Conservation (phyloP, 1,140 invertebrate species). For the Drosophila mojavensis region DNA sequence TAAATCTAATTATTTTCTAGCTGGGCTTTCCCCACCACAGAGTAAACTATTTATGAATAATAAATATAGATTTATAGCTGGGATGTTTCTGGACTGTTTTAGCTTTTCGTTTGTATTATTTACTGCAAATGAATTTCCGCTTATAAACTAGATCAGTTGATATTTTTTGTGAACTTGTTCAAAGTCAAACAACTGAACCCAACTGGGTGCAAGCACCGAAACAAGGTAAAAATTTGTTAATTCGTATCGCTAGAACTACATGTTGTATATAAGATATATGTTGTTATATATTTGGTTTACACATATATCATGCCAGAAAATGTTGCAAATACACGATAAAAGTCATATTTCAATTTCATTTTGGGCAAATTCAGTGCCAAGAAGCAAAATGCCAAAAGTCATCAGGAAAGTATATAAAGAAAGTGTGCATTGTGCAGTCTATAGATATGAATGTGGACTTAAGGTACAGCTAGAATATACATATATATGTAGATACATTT, state of each 20-base stretch:
- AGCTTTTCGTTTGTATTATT: too few species aligned
- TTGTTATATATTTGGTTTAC: neutral
- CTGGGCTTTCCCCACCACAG: too few species aligned
- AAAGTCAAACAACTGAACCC: too few species aligned
- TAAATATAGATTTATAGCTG: too few species aligned
- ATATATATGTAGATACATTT: constrained; percentile 14
- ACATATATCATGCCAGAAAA: constrained; percentile 23
- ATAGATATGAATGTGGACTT: neutral
- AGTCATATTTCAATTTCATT: constrained; percentile 13
- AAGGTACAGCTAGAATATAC: constrained; percentile 9
- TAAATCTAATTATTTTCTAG: too few species aligned
- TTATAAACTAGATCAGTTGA: too few species aligned
- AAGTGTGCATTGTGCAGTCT: neutral
- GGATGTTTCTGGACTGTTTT: too few species aligned
- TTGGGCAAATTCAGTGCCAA: constrained; percentile 33
- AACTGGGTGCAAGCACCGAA: too few species aligned
- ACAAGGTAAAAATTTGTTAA: neutral
- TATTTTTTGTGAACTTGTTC: too few species aligned
- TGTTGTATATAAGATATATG: neutral
- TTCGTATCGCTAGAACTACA: neutral
- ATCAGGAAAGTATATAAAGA: neutral
- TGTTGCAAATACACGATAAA: constrained; percentile 6
- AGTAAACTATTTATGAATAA: too few species aligned
- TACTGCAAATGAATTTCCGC: too few species aligned
- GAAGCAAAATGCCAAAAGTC: constrained; percentile 48